Conservation (phyloP, 2,888 invertebrate species). For the Boloria selene region DNA sequence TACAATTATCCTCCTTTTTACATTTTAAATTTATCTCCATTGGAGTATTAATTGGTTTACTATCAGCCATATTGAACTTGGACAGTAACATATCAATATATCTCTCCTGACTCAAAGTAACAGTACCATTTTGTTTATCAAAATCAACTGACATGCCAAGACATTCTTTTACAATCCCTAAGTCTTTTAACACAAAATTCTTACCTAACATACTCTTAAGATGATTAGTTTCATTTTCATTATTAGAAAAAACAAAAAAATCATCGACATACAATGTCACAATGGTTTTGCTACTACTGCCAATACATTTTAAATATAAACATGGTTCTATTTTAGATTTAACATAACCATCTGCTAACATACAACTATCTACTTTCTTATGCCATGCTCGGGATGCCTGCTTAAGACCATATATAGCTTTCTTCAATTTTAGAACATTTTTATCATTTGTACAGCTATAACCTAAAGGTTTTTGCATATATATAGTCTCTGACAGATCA, state of each 20-base stretch:
- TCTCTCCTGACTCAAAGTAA: background rate
- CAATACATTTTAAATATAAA: conserved; percentile 21
- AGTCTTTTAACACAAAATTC: conserved; percentile 17
- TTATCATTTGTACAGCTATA: background rate
- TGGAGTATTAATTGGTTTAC: conserved; percentile 39
- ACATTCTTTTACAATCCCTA: conserved; percentile 22
- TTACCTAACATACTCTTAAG: conserved; percentile 9
- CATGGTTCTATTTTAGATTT: conserved; percentile 21
- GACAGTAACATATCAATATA: background rate
- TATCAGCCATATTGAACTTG: conserved; percentile 37
- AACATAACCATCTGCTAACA: conserved; percentile 3
- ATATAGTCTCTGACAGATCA: conserved; percentile 16
- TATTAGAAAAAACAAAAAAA: conserved; percentile 26
- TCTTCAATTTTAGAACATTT: background rate
- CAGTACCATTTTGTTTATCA: conserved; percentile 17
- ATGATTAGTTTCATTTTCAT: conserved; percentile 5
- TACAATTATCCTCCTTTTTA: conserved; percentile 13
- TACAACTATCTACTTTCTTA: conserved; percentile 15
- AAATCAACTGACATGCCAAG: conserved; percentile 18
- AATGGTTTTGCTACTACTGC: conserved; percentile 13
- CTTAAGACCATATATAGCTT: conserved; percentile 23
- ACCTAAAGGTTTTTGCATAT: conserved; percentile 7
- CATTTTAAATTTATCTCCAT: conserved; percentile 39
- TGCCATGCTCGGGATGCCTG: conserved; percentile 24
- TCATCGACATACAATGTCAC: conserved; percentile 29